These are phyloP conservation scores for Hemicentrotus pulcherrimus DNA, from an alignment of 35 echinoderm and acorn worm genomes.

Conservation along the genomic window DNA sequence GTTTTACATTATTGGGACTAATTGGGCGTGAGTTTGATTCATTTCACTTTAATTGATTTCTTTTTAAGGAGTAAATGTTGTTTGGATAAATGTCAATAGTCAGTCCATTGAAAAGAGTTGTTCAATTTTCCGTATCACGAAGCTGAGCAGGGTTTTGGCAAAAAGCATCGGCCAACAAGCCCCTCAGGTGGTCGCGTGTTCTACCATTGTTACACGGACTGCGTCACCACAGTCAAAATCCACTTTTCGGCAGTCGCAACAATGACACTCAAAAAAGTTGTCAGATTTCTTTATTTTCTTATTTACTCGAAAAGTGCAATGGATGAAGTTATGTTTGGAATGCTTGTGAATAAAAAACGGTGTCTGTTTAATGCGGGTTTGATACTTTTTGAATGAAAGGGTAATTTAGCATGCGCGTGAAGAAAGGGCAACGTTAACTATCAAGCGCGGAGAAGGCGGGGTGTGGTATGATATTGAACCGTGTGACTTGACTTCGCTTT, in stretches of 20 bases:
- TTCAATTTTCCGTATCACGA: conserved; percentile 25
- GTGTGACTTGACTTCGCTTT: background rate
- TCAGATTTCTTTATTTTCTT: background rate
- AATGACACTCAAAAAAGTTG: background rate
- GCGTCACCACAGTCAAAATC: background rate
- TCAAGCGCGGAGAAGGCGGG: background rate
- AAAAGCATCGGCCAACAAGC: conserved; percentile 32
- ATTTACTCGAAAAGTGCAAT: background rate
- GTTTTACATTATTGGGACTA: conserved; percentile 11
- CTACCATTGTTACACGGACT: background rate
- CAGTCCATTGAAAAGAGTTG: background rate
- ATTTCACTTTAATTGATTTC: conserved; percentile 15
- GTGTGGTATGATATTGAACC: background rate
- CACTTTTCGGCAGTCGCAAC: background rate
- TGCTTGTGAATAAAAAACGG: background rate
- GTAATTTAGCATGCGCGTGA: conserved; percentile 19
- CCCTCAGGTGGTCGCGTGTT: conserved; percentile 35
- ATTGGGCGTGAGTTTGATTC: conserved; percentile 2
- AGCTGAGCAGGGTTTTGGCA: background rate
- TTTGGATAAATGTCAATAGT: conserved; percentile 42
- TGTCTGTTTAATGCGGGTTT: conserved; percentile 23
- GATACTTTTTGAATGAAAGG: conserved; percentile 6
- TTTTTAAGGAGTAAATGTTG: background rate
- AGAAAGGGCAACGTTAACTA: background rate
- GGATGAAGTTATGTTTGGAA: conserved; percentile 18